Conservation (phyloP, 2,113 vertebrate species). For the Lampris incognitus region DNA sequence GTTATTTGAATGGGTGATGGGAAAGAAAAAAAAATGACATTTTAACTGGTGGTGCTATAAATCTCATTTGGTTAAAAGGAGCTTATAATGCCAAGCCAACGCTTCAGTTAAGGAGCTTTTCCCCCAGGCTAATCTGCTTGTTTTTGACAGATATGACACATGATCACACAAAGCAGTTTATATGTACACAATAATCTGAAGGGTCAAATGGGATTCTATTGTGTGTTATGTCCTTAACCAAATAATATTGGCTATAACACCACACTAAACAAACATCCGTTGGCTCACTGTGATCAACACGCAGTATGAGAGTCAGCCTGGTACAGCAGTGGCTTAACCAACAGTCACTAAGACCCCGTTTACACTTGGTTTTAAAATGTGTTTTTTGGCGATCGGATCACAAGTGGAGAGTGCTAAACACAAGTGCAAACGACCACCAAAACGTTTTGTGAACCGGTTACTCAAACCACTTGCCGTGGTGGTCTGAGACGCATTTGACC, state of each 20-base stretch:
- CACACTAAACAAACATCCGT: not conserved
- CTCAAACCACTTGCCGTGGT: no score
- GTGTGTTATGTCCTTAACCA: not conserved
- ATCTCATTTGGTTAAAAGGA: slow-evolving; percentile 35
- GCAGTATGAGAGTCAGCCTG: no score
- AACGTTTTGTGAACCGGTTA: no score
- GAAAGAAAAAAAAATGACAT: not conserved
- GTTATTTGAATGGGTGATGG: not conserved
- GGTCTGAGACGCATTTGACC: no score
- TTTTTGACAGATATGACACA: slow-evolving; percentile 39
- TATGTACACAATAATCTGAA: not conserved
- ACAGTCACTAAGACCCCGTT: no score
- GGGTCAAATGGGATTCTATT: not conserved
- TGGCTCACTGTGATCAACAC: no score
- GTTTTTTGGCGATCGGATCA: no score
- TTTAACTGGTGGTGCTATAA: not conserved
- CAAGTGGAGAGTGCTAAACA: no score
- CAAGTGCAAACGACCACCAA: no score
- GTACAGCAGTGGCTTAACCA: no score
- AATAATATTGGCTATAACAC: slow-evolving; percentile 8
- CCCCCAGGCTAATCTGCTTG: slow-evolving; percentile 35
- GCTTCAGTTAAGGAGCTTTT: slow-evolving; percentile 27
- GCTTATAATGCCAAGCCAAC: slow-evolving; percentile 33
- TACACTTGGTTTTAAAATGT: no score
- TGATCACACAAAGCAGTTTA: not conserved